phyloP scores from a whole-genome alignment of 2,113 vertebrate species.

The Etia nguti region DNA sequence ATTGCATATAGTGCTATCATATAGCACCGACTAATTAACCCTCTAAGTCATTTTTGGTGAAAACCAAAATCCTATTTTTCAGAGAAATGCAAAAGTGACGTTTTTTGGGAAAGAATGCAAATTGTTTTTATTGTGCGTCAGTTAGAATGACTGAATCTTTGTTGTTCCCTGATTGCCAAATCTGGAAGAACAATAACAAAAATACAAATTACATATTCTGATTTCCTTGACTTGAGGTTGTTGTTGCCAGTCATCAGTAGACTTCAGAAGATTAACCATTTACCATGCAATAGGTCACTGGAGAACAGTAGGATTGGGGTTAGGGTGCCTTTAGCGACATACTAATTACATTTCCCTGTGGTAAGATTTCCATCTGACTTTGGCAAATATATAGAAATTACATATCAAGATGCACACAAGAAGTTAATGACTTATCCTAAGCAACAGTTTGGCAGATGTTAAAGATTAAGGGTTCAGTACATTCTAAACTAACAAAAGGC shows the following conservation, averaged over 20 bases:
- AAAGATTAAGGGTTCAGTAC: neutral
- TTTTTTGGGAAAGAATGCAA: neutral
- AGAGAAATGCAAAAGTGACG: neutral
- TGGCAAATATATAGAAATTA: neutral
- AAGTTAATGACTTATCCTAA: neutral
- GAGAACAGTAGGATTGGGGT: neutral
- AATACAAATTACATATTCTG: neutral
- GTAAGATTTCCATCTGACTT: neutral
- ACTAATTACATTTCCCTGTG: neutral
- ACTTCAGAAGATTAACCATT: neutral
- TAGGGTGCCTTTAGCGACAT: neutral
- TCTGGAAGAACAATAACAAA: neutral
- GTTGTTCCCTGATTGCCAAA: fast-evolving
- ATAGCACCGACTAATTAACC: neutral
- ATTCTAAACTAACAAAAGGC: neutral
- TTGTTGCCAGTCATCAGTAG: neutral
- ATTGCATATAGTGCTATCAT: neutral
- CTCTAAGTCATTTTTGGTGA: neutral
- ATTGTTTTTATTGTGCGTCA: neutral
- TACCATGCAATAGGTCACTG: neutral
- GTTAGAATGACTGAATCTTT: neutral
- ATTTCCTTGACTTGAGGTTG: neutral
- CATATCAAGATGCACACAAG: neutral
- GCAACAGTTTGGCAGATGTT: neutral
- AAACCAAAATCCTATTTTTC: neutral